These are phyloP conservation scores for Volucella inanis DNA, from an alignment of 2,888 invertebrate species.

Conservation along the genomic window DNA sequence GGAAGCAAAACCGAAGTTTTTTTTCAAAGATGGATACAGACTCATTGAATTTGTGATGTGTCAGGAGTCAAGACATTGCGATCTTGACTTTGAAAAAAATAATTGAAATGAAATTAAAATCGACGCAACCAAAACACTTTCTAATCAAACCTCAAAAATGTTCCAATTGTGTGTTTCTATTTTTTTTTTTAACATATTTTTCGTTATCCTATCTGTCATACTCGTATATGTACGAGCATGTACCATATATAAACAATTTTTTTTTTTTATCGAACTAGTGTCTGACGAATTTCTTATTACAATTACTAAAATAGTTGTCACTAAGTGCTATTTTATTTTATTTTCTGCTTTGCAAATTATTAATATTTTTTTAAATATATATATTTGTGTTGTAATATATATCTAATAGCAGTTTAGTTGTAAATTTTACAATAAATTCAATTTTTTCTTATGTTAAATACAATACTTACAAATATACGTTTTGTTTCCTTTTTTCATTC, in stretches of 20 bases:
- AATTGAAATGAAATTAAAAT: neutral
- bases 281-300: constrained; percentile 47
- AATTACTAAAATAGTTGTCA: constrained; percentile 6
- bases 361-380: neutral
- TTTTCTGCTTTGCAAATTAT: constrained; percentile 3
- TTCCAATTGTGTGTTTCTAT: neutral
- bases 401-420: constrained; percentile 54
- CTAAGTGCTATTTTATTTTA: neutral
- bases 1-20: too few relatives aligned
- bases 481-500: constrained; percentile 15
- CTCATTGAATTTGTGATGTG: too few relatives aligned
- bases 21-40: too few relatives aligned
- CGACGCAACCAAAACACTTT: neutral
- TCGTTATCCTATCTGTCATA: neutral
- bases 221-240: neutral
- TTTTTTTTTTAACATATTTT: neutral
- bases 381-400: constrained; percentile 20
- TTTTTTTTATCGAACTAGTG: constrained; percentile 6
- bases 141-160: neutral
- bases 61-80: neutral
- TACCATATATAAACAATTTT: constrained; percentile 11
- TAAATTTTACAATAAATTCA: constrained; percentile 67
- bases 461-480: constrained; percentile 32
- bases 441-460: constrained; percentile 32
- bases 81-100: neutral